Evolutionary conservation across 2,797 vertebrate genomes (phyloP), one percentile per base, ranked within the genome.

Genomic region (Taenioides sp.): DNA sequence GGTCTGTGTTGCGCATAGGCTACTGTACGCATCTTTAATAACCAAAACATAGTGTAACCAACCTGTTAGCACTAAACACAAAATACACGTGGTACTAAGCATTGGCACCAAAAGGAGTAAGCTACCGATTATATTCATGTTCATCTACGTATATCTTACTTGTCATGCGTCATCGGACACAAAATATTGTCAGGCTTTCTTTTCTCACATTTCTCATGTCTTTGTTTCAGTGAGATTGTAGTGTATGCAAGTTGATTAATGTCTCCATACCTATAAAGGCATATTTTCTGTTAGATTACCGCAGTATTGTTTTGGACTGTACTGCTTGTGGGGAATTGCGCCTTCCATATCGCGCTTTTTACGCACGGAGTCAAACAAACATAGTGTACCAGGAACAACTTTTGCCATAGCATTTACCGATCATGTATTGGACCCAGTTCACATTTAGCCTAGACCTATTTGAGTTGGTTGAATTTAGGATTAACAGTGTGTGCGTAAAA

Each of bases 281-380:
- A 22, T 25, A 37, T 1, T 49, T 62, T 0, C 40, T 54, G 16
- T 59, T 0, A 43, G 7, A 14, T 65, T 62, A 22, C 1, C 5
- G 5, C 0, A 27, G 10, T 63, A 54, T 14, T 27, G n/a, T 16
- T 49, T 3, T 49, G 31, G 63, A n/a, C 37, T 4, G 12, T 47
- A 5, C 20, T 18, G 47, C 50, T 62, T 67, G 69, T 34, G 10
- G 9, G 5, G 20, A 11, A 40, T 16, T 52, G 43, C 18, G 59
- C 65, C 58, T 66, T 57, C 25, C 54, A 14, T 43, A 14, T n/a
- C 63, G 54, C 1, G 65, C n/a, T 79, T 73, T 88, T 88, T 84
- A 77, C 78, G 82, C 88, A 77, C 81, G 47, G 50, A 79, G 69
- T 71, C 80, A 75, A 20, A 70, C 75, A 69, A 77, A 85, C 81